phyloP scores from a whole-genome alignment of 1,140 invertebrate species.

The Drepana arcuata region DNA sequence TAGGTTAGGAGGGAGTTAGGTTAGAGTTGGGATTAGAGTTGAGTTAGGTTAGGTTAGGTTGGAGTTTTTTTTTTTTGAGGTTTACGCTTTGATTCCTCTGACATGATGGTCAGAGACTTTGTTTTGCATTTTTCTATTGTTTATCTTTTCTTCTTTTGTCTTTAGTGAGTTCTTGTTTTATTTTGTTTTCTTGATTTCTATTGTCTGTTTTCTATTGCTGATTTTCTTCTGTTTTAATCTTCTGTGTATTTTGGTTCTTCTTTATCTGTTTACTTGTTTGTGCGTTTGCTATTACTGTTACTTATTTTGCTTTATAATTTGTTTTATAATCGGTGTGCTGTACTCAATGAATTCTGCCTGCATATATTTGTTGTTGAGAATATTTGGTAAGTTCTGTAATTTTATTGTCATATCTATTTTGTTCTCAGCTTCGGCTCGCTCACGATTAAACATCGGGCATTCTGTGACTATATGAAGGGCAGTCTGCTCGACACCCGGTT shows the following conservation, averaged over 20 bases:
- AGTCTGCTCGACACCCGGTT: neutral
- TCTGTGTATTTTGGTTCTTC: neutral
- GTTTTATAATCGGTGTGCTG: neutral
- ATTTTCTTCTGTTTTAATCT: neutral
- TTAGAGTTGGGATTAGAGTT: too few relatives aligned
- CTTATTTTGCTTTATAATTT: neutral
- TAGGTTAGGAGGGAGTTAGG: too few relatives aligned
- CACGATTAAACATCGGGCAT: neutral
- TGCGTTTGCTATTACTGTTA: neutral
- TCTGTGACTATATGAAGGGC: neutral
- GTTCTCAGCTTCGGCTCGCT: neutral
- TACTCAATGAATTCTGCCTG: neutral
- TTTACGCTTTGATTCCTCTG: neutral
- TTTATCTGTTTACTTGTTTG: neutral
- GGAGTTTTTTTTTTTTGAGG: slow-evolving; percentile 2
- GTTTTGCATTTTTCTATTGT: neutral
- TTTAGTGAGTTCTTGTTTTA: neutral
- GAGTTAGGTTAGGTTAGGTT: slow-evolving; percentile 24
- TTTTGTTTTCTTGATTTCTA: neutral
- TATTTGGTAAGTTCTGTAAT: neutral
- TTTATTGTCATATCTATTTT: neutral
- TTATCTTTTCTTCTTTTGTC: neutral
- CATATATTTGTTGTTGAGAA: neutral
- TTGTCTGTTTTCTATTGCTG: neutral
- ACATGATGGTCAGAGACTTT: neutral